These are phyloP conservation scores for Caenorhabditis zanzibari DNA, from an alignment of 2,888 invertebrate species.

Conservation along the genomic window DNA sequence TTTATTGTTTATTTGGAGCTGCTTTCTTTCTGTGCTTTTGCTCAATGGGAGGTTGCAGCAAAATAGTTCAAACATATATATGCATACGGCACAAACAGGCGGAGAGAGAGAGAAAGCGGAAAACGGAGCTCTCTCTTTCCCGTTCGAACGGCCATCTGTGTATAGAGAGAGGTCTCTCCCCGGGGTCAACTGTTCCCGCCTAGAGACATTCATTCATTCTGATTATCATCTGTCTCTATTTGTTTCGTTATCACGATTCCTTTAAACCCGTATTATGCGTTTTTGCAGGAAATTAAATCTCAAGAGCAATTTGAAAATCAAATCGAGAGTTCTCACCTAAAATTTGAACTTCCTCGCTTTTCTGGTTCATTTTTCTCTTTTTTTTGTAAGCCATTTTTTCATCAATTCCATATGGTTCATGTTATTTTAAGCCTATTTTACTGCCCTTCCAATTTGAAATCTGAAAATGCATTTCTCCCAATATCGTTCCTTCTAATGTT, in stretches of 20 bases:
- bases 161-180: conserved; percentile 8
- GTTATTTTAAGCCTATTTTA: no score
- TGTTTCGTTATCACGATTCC: conserved; percentile 30
- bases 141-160: conserved; percentile 22
- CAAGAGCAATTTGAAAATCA: no score
- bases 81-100: conserved; percentile 38
- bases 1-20: conserved; percentile 42
- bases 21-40: conserved; percentile 38
- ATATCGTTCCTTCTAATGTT: neutral
- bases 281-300: no score
- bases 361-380: no score
- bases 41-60: conserved; percentile 29
- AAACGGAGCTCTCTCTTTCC: conserved; percentile 23
- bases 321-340: no score
- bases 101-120: conserved; percentile 16
- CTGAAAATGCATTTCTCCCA: no score
- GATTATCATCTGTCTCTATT: conserved; percentile 16
- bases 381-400: no score
- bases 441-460: no score
- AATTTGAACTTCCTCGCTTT: no score
- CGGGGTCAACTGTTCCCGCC: conserved; percentile 14
- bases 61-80: conserved; percentile 50
- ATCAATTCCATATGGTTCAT: no score
- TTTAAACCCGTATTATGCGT: neutral
- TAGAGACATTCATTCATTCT: neutral